Evolutionary conservation across 2,888 invertebrate species (phyloP), one percentile per base, ranked within the genome.

Genomic region (Dermolepida albohirtum): DNA sequence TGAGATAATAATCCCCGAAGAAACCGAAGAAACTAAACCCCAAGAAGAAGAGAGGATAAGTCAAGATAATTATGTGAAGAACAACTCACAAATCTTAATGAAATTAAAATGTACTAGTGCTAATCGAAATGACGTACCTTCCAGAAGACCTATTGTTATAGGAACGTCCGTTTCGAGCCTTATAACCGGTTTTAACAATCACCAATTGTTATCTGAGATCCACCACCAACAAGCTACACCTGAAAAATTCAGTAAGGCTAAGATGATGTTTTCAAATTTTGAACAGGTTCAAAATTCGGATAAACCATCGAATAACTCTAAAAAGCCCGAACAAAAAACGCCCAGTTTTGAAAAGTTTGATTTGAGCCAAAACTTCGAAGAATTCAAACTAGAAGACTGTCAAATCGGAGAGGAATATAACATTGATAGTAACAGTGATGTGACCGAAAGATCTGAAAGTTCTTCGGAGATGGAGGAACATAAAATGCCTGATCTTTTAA

Each of bases 291-390:
- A 83, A 81, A 80, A 80, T 75, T 78, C 77, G 67, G 81, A 82
- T 67, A 82, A 80, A 71, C 80, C 78, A 39, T 64, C 34, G 34
- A 64, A 55, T 43, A 64, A 51, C 14, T 65, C 16, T 6, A 57
- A 43, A 16, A 70, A 47, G 12, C 70, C 4, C 41, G 63, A 27
- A 49, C 68, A 52, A 63, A 34, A 50, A 47, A 22, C n/a, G 6
- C 64, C 54, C 71, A 69, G 75, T 76, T 86, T 86, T 74, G 86
- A 87, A 78, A 88, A 88, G 75, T 90, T 89, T 77, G 90, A 90
- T 78, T 86, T 92, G 76, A 88, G 90, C 71, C 90, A 92, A 79
- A 92, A 92, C 81, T 92, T 92, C 78, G 92, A 92, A 78, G 92
- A 92, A 79, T 92, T 92, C 80, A 91, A 91, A 78, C 85, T 92